phyloP scores from a whole-genome alignment of 2,797 vertebrate species.

The Silurus aristotelis region DNA sequence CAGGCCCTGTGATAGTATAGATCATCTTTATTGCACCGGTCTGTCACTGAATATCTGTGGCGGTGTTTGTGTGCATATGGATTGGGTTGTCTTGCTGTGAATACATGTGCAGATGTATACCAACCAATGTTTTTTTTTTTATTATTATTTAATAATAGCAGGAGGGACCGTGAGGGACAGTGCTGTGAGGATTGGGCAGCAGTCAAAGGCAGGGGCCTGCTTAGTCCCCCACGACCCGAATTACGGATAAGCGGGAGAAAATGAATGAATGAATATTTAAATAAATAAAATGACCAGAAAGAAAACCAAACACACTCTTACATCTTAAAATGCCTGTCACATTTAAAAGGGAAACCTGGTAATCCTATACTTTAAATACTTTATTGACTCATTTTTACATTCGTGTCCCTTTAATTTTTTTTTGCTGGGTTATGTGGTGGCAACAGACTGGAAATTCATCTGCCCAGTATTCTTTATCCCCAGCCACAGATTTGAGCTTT shows the following conservation, averaged over 20 bases:
- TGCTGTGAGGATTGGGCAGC: no score
- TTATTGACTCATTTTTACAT: background rate
- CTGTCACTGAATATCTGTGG: conserved; percentile 32
- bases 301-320: background rate
- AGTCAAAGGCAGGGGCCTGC: no score
- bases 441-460: background rate
- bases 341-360: background rate
- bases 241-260: no score
- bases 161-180: no score
- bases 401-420: background rate
- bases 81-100: background rate
- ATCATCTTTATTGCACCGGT: conserved; percentile 49
- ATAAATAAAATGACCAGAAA: background rate
- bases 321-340: background rate
- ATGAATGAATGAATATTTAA: no score
- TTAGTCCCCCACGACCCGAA: no score
- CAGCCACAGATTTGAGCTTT: background rate
- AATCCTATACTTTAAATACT: background rate
- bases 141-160: background rate
- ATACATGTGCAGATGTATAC: background rate
- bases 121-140: background rate
- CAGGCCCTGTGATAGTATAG: conserved; percentile 36
- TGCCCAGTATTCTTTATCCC: background rate
- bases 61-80: conserved; percentile 17
- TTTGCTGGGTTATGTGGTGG: background rate